A percentile compares a stretch with the other conserved stretches of the same genome.
Evolutionary conservation across 1,140 invertebrate genomes (phyloP).

Genomic region (Calliphora vicina): DNA sequence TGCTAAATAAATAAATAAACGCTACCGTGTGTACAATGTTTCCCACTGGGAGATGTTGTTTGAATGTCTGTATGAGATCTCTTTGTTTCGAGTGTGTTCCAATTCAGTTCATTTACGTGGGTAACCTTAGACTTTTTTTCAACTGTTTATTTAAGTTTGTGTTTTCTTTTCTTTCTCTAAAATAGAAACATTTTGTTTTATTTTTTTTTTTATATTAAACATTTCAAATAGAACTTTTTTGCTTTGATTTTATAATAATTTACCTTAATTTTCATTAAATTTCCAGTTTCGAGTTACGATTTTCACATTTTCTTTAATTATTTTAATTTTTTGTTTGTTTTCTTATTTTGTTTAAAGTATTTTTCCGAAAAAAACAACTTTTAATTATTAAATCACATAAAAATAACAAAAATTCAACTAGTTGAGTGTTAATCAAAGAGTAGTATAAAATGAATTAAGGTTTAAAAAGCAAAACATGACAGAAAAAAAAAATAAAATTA

Average conservation of each 20-base stretch:
- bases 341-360: background rate
- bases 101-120: constrained; percentile 24
- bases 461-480: constrained; percentile 21
- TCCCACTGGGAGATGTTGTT: background rate
- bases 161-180: background rate
- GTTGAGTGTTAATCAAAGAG: constrained; percentile 14
- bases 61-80: background rate
- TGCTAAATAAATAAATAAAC: background rate
- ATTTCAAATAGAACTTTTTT: background rate
- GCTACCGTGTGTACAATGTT: background rate
- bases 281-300: background rate
- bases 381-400: background rate
- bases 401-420: background rate
- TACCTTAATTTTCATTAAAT: background rate
- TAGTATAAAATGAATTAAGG: constrained; percentile 13
- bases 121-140: constrained; percentile 26
- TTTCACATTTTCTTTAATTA: constrained; percentile 12
- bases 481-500: background rate
- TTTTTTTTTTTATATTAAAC: background rate
- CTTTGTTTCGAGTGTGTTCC: background rate
- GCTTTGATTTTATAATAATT: no score
- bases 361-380: background rate
- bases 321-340: background rate
- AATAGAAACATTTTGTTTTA: no score
- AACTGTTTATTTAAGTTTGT: background rate